Conservation (phyloP, 2,888 invertebrate genomes). For the Eurois occulta region DNA sequence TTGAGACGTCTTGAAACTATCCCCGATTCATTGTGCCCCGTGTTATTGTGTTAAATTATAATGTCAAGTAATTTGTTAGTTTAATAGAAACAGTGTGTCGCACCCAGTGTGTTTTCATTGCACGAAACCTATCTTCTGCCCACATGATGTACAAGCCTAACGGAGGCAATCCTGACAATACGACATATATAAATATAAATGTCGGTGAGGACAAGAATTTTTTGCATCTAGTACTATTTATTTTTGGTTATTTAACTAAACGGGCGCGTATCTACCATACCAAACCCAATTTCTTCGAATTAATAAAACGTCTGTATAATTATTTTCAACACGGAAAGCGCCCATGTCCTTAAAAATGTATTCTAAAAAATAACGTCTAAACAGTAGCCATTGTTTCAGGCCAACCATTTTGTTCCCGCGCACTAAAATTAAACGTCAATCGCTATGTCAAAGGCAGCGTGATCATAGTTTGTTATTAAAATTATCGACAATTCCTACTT, state of each 20-base stretch:
- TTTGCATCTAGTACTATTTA: too few relatives aligned
- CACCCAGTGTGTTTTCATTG: too few relatives aligned
- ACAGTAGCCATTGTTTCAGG: slow-evolving; percentile 72
- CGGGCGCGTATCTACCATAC: too few relatives aligned
- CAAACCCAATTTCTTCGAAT: not conserved
- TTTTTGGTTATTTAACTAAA: not conserved
- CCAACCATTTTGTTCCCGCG: slow-evolving; percentile 76
- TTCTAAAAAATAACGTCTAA: slow-evolving; percentile 60
- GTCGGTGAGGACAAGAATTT: fast-evolving
- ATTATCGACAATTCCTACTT: slow-evolving; percentile 83
- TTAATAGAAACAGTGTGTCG: too few relatives aligned
- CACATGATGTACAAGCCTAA: too few relatives aligned
- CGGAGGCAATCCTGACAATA: too few relatives aligned
- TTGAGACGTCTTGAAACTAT: too few relatives aligned
- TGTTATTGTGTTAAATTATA: too few relatives aligned
- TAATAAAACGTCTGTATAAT: not conserved
- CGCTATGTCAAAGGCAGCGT: slow-evolving; percentile 82
- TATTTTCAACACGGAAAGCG: not conserved
- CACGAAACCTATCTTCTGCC: too few relatives aligned
- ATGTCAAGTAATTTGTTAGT: too few relatives aligned
- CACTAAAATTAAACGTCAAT: slow-evolving; percentile 89
- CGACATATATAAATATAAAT: too few relatives aligned
- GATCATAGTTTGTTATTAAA: slow-evolving; percentile 85
- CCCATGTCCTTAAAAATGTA: not conserved
- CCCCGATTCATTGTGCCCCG: too few relatives aligned